phyloP scores from a whole-genome alignment of 1,140 invertebrate species.

The Oncopodura yosiiana region DNA sequence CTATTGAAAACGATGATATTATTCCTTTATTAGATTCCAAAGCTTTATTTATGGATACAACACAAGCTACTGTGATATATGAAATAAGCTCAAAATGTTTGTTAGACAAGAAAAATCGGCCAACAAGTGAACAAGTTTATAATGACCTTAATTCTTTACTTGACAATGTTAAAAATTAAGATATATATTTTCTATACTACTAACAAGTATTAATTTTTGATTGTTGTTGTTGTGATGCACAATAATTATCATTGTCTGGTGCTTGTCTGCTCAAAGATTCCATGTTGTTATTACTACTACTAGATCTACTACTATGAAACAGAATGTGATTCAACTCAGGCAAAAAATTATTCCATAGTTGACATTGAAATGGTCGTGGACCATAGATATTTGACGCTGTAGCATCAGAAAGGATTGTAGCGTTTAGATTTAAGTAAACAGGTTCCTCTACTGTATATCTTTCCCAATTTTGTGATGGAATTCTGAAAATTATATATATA shows the following conservation, averaged over 20 bases:
- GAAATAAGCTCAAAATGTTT: constrained; percentile 38
- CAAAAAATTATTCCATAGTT: constrained; percentile 90
- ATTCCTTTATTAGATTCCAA: constrained; percentile 36
- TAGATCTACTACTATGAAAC: neutral
- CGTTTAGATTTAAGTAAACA: constrained; percentile 81
- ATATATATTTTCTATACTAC: too few species aligned
- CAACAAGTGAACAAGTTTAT: constrained; percentile 29
- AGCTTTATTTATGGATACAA: constrained; percentile 26
- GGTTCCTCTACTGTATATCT: constrained; percentile 70
- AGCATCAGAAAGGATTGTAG: constrained; percentile 43
- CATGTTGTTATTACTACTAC: neutral
- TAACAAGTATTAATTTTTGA: too few species aligned
- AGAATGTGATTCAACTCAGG: constrained; percentile 44
- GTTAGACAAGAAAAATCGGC: constrained; percentile 40
- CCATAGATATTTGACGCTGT: constrained; percentile 53
- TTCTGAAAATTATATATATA: constrained; percentile 1
- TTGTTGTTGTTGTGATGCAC: neutral
- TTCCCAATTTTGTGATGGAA: constrained; percentile 58
- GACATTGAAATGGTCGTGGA: constrained; percentile 72
- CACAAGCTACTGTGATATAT: constrained; percentile 37
- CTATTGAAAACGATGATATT: constrained; percentile 36
- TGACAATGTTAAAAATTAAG: too few species aligned
- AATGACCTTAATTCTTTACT: too few species aligned
- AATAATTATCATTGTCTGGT: too few species aligned
- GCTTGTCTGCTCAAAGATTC: too few species aligned